A percentile compares a stretch with the other conserved stretches of the same genome.
Conservation (phyloP, 2,797 vertebrate species). For the Gambusia yucatana region DNA sequence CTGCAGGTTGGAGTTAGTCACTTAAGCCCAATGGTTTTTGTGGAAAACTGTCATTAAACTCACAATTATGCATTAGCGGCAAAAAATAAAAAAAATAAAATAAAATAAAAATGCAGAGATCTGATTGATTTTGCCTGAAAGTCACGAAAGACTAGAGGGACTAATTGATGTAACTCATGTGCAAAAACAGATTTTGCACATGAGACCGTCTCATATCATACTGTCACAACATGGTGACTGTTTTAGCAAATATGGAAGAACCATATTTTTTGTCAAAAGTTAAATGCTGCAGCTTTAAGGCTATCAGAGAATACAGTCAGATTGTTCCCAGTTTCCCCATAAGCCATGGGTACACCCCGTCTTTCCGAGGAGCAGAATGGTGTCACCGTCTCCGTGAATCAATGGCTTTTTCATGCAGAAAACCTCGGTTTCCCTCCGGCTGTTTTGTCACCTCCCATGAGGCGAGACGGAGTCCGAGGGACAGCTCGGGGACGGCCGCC, state of each 20-base stretch:
- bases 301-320: background rate
- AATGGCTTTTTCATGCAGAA: constrained; percentile 76
- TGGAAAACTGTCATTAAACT: no score
- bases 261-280: background rate
- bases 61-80: no score
- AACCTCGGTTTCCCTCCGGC: constrained; percentile 48
- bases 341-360: constrained; percentile 25
- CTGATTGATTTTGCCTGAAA: no score
- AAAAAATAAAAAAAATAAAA: no score
- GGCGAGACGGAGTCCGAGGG: constrained; percentile 24
- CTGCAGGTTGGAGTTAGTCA: no score
- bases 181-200: no score
- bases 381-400: constrained; percentile 73
- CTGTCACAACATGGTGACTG: background rate
- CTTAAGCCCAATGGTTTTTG: no score
- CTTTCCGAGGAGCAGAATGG: constrained; percentile 51
- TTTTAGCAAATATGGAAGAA: background rate
- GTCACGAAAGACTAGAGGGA: no score
- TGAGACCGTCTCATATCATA: no score
- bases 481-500: constrained; percentile 40
- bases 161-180: no score
- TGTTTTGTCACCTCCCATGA: constrained; percentile 40
- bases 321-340: constrained; percentile 40
- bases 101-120: no score
- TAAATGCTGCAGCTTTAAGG: background rate